Base-by-base conservation (phyloP, 2,113 vertebrate species). In the Antennarius striatus region DNA sequence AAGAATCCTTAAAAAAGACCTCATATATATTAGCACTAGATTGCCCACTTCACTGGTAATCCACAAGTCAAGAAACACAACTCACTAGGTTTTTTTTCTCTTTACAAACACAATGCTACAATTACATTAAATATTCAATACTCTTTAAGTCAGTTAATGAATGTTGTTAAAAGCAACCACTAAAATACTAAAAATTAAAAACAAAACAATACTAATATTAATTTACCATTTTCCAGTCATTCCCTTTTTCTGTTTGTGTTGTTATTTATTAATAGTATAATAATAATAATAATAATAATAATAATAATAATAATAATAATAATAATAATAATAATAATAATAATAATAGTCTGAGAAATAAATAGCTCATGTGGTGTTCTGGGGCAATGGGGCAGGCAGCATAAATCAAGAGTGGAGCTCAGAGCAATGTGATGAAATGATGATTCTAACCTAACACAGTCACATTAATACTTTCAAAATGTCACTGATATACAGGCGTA, bases 51-150 rank as follows among this genome's bases (percentile, higher is more conserved):
- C 93, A 94, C 92, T 93, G 92, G 90, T 91, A 93, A 92, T 93
- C 91, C 92, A 94, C 92, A 93, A 91, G 91, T 93, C 92, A 94
- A 93, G 89, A 93, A 94, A 94, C 92, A 94, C 93, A 94, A 93
- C 92, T 92, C 89, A 94, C 91, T 94, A 93, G 73, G 73, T 87
- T 91, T 87, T 91, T 89, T 93, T 92, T 91, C 87, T 88, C 87
- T 92, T 93, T 94, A 93, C 93, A 94, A 93, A 93, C 92, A 94
- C 93, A 94, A 94, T 92, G 92, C 92, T 94, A 94, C 93, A 93
- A 84, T 93, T 92, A 94, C 92, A 94, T 94, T 93, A 93, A 93
- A 94, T 94, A 93, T 92, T 92, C 92, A 94, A 92, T 93, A 93
- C 91, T 93, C 90, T 93, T 92, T 89, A 93, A 92, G 90, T 94